phyloP scores from a whole-genome alignment of 2,113 vertebrate species.

The Saccopteryx leptura region DNA sequence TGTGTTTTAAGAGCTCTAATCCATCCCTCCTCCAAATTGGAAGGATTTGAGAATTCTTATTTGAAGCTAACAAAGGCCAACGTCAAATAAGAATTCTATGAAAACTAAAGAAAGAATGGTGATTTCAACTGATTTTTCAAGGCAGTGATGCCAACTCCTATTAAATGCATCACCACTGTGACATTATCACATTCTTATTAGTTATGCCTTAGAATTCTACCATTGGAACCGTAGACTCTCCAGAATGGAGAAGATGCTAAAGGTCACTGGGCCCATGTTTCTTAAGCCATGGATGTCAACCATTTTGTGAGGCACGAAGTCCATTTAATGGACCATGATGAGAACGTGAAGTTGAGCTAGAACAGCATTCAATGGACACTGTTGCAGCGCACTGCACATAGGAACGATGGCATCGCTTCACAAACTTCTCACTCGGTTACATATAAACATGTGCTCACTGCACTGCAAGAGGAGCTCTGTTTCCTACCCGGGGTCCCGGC shows the following conservation, averaged over 20 bases:
- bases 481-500: not conserved
- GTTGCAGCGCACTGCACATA: not conserved
- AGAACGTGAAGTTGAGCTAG: conserved; percentile 19
- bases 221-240: not conserved
- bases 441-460: not conserved
- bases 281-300: not conserved
- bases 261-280: not conserved
- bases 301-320: not conserved
- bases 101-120: not conserved
- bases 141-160: not conserved
- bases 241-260: not conserved
- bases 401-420: not conserved
- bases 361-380: not conserved
- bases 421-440: not conserved
- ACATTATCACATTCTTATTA: not conserved
- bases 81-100: not conserved
- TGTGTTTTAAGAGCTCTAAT: not conserved
- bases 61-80: not conserved
- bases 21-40: not conserved
- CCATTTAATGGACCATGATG: not conserved
- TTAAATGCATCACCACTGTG: not conserved
- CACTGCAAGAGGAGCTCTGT: not conserved
- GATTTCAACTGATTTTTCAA: not conserved
- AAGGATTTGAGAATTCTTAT: no score
- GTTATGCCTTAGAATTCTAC: not conserved